Base-by-base conservation (phyloP, 30 jellyfish, hydroid and myxozoan genomes). In the Turritopsis rubra region DNA sequence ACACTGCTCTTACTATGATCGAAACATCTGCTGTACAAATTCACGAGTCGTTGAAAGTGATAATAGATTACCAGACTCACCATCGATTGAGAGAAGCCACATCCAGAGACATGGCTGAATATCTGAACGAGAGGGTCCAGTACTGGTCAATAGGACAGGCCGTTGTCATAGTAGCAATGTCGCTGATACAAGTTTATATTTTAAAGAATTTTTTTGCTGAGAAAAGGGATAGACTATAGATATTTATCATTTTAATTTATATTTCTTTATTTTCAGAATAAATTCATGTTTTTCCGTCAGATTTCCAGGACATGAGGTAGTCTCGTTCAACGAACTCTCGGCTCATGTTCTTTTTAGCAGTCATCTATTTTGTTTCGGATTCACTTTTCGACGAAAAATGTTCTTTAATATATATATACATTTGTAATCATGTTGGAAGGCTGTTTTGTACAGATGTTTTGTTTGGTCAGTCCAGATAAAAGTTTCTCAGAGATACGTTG, bases 101-200 rank as follows among this genome's bases (percentile, higher is more conserved):
- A 21, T 95, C 97, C 16, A 84, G 98, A 23, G 96, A 88, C 0
- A 92, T 79, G 80, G 98, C 98, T 21, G 98, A 92, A 54, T 86
- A 88, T 81, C 66, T 92, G 52, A 76, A 89, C 81, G 98, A 92
- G 79, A 79, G 98, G 41, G 98, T 92, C 22, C 98, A 92, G 83
- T 92, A 92, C 79, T 92, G 98, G 98, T 92, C 98, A 0, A 77
- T 92, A 0, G 98, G 98, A 85, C 98, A 92, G 78, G 83, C 96
- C 9, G 92, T 88, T 1, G 25, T 88, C 16, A 88, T 92, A 21
- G 84, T 92, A 16, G 65, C 78, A 24, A 87, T 92, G 24, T 83
- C 97, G 41, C 23, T 88, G 1, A 85, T 77, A 18, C 94, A 89
- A 68, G 98, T 92, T 25, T 87, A 66, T 77, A 87, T 92, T 8